phyloP scores from a whole-genome alignment of 1,140 invertebrate species.

The Aphelenchoides besseyi region DNA sequence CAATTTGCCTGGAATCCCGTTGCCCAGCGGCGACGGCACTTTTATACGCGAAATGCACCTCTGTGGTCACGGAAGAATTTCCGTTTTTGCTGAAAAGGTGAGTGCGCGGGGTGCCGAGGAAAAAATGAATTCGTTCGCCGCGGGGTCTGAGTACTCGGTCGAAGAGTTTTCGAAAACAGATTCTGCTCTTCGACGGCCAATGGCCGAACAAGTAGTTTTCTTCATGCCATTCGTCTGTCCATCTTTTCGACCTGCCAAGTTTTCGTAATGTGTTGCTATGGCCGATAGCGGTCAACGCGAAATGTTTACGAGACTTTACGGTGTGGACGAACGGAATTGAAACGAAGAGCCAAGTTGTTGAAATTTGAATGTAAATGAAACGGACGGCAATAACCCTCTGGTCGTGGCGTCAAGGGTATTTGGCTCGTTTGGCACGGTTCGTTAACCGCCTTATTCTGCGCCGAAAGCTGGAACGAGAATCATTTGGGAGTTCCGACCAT shows the following conservation, averaged over 20 bases:
- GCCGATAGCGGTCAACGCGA: not conserved
- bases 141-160: not conserved
- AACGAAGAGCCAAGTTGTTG: not conserved
- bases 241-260: not conserved
- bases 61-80: not conserved
- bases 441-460: not conserved
- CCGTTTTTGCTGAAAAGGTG: not conserved
- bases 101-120: not conserved
- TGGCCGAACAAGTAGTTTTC: not conserved
- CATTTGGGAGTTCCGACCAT: not conserved
- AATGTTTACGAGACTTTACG: not conserved
- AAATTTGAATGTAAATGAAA: not conserved
- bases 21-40: slow-evolving; percentile 1
- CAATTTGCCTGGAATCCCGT: not conserved
- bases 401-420: not conserved
- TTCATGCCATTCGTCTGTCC: not conserved
- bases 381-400: not conserved
- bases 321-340: not conserved
- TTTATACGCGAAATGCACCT: not conserved
- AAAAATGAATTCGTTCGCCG: not conserved
- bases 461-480: not conserved
- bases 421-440: not conserved
- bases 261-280: not conserved
- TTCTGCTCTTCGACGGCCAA: not conserved
- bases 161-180: not conserved